Conservation (phyloP, 2,797 vertebrate genomes). For the Pyrrhura leucotis region DNA sequence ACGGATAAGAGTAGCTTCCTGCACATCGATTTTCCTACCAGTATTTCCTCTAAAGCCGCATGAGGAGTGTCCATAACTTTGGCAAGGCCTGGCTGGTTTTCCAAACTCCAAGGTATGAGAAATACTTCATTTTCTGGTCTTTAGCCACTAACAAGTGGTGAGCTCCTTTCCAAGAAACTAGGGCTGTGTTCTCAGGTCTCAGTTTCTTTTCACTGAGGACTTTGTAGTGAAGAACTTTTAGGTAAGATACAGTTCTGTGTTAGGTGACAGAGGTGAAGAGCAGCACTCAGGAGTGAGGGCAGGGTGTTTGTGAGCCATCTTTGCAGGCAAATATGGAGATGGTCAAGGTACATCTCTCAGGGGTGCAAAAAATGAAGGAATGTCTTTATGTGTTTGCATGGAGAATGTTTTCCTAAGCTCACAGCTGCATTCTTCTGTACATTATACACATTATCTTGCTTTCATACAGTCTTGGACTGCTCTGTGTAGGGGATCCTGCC, state of each 20-base stretch:
- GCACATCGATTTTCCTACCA: neutral
- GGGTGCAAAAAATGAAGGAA: neutral
- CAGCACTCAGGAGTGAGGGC: neutral
- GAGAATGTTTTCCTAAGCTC: neutral
- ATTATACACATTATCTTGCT: neutral
- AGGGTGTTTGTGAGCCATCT: neutral
- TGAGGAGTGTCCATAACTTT: neutral
- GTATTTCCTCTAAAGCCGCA: neutral
- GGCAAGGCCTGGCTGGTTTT: neutral
- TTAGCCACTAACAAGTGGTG: accelerated
- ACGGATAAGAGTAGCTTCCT: neutral
- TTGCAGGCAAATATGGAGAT: neutral
- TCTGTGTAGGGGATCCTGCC: neutral
- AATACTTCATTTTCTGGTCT: neutral
- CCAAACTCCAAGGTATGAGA: neutral
- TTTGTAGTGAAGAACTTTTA: neutral
- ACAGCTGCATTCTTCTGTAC: neutral
- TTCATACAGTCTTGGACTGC: neutral
- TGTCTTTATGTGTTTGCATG: neutral
- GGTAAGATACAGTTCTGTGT: neutral
- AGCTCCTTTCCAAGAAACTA: neutral
- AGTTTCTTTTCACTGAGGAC: neutral
- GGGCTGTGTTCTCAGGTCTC: neutral
- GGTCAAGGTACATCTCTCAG: neutral
- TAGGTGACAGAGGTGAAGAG: neutral